Conservation (phyloP, 2,113 vertebrate species). For the Paedocypris sp. region DNA sequence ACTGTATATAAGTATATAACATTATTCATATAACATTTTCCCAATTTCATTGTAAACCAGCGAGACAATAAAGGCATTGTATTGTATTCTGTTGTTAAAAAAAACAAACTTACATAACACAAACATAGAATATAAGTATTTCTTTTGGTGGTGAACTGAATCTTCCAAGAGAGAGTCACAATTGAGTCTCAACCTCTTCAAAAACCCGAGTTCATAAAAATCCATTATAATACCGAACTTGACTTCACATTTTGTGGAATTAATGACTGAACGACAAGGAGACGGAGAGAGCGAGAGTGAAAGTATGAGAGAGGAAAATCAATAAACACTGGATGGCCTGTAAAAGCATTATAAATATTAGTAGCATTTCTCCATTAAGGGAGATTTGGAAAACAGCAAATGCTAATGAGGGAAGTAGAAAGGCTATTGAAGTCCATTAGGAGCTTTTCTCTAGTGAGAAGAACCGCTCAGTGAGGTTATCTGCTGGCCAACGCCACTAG, state of each 20-base stretch:
- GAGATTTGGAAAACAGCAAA: constrained; percentile 60
- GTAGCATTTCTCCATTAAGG: constrained; percentile 64
- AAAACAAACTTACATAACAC: no score
- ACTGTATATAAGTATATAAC: no score
- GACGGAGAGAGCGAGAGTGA: constrained; percentile 16
- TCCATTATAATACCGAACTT: constrained; percentile 38
- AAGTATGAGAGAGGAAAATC: constrained; percentile 54
- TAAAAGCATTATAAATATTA: constrained; percentile 72
- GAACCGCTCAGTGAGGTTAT: constrained; percentile 53
- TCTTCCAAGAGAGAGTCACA: constrained; percentile 18
- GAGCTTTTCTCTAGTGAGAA: constrained; percentile 52
- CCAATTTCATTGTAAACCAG: no score
- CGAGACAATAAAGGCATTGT: no score
- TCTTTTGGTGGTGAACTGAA: neutral
- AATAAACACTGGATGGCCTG: constrained; percentile 62
- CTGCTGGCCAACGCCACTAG: constrained; percentile 49
- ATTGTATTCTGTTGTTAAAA: no score
- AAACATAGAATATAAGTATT: no score
- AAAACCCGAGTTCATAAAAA: constrained; percentile 38
- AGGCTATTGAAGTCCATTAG: constrained; percentile 70
- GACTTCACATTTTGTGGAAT: constrained; percentile 46
- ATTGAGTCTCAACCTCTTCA: constrained; percentile 10
- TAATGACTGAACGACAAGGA: constrained; percentile 47
- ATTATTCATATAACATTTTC: no score
- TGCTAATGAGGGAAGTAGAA: constrained; percentile 61